These are phyloP conservation scores for Apodemia zela DNA, from an alignment of 2,888 invertebrate species.

Conservation along the genomic window DNA sequence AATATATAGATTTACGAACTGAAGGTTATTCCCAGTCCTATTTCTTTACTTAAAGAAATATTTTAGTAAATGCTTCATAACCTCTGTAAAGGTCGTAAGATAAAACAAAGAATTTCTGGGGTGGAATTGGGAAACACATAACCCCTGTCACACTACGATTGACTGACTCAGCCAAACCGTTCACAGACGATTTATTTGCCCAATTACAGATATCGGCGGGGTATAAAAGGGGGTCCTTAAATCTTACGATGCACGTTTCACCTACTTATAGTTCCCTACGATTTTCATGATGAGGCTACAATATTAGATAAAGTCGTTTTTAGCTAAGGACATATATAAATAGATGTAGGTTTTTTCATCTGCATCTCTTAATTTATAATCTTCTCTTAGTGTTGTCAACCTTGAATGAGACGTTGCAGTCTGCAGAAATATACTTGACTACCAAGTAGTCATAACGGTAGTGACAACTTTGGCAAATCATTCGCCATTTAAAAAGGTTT, in stretches of 20 bases:
- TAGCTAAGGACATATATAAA: too few species aligned
- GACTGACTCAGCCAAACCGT: neutral
- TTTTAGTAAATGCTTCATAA: slow-evolving; percentile 10
- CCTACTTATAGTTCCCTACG: neutral
- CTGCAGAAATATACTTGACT: too few species aligned
- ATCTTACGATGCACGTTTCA: neutral
- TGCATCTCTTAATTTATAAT: too few species aligned
- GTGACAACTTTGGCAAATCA: too few species aligned
- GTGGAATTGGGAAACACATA: slow-evolving; percentile 9
- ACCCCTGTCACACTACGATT: slow-evolving; percentile 7
- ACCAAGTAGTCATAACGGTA: too few species aligned
- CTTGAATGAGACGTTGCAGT: too few species aligned
- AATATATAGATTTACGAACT: neutral
- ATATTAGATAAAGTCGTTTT: neutral
- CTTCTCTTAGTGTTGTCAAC: too few species aligned
- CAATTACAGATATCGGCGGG: slow-evolving; percentile 4
- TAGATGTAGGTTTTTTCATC: too few species aligned
- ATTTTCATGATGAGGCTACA: neutral
- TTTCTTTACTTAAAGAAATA: neutral
- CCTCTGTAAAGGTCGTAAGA: slow-evolving; percentile 10
- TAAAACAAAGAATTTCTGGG: slow-evolving; percentile 10
- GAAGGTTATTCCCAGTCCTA: neutral
- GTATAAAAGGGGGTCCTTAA: neutral
- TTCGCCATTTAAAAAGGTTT: too few species aligned
- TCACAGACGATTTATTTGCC: slow-evolving; percentile 9